Evolutionary conservation across 2,113 vertebrate species (phyloP).

Genomic region (Numenius arquata): DNA sequence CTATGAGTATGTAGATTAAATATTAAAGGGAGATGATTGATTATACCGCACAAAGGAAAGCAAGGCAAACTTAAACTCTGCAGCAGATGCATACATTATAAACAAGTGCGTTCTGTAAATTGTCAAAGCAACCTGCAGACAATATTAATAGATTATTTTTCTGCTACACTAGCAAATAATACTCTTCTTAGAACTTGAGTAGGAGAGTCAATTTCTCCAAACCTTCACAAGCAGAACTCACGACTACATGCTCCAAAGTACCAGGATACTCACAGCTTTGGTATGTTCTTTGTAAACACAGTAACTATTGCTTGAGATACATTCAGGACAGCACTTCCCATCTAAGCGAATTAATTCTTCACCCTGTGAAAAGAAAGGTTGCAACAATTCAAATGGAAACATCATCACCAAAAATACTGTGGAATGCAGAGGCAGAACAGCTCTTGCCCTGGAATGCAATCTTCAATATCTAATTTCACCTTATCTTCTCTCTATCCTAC

Average conservation of each 20-base stretch:
- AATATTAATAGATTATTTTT: neutral
- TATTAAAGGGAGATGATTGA: neutral
- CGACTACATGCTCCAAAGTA: neutral
- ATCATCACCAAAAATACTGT: neutral
- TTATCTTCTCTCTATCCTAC: slow-evolving; percentile 37
- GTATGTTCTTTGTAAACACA: slow-evolving; percentile 78
- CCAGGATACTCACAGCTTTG: slow-evolving; percentile 79
- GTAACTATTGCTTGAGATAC: slow-evolving; percentile 68
- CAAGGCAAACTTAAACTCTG: neutral
- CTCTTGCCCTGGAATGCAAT: slow-evolving; percentile 42
- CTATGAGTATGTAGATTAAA: neutral
- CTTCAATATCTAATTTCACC: slow-evolving; percentile 41
- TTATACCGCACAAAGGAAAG: neutral
- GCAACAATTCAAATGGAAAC: slow-evolving; percentile 12
- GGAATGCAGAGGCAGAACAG: slow-evolving; percentile 38
- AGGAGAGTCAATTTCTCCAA: neutral
- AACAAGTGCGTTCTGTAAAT: neutral
- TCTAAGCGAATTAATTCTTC: slow-evolving; percentile 82
- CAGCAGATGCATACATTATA: neutral
- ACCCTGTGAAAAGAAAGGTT: slow-evolving; percentile 73
- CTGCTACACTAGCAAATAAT: neutral
- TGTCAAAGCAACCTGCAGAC: neutral
- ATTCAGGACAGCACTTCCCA: slow-evolving; percentile 91
- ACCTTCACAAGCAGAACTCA: neutral
- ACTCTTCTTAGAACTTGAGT: neutral